Evolutionary conservation across 2,113 vertebrate genomes (phyloP).

Genomic region (Equus przewalskii): DNA sequence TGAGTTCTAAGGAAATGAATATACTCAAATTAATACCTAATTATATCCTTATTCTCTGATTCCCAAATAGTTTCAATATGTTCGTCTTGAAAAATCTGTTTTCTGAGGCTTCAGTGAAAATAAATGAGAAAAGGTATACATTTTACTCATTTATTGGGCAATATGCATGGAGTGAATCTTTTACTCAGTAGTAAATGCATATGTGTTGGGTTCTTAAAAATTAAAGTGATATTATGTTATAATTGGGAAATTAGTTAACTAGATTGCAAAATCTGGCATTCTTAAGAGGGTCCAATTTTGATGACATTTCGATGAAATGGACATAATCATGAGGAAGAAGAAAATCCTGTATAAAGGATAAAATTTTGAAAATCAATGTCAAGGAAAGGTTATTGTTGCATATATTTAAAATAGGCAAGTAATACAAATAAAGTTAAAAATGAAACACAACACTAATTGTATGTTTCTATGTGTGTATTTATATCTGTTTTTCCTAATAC

Average conservation of each 20-base stretch:
- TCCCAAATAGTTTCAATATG: constrained; percentile 20
- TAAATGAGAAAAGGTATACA: constrained; percentile 31
- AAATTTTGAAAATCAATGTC: not conserved
- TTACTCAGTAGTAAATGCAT: not conserved
- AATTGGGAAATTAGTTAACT: not conserved
- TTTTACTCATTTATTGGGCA: not conserved
- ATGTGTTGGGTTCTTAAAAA: not conserved
- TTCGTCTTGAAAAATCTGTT: constrained; percentile 38
- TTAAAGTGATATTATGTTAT: not conserved
- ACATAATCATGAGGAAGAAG: not conserved
- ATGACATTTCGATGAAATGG: not conserved
- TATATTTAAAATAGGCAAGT: not conserved
- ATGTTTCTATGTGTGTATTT: not conserved
- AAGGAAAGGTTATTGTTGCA: not conserved
- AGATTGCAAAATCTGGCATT: constrained; percentile 11
- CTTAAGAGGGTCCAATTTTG: not conserved
- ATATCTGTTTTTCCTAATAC: not conserved
- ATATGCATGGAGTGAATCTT: not conserved
- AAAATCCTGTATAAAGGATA: not conserved
- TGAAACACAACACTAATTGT: not conserved
- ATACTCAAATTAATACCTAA: constrained; percentile 66
- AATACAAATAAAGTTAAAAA: constrained; percentile 15
- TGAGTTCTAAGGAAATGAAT: constrained; percentile 74
- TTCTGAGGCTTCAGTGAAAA: not conserved
- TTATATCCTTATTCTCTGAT: constrained; percentile 52